Evolutionary conservation across 1,140 invertebrate species (phyloP).

Genomic region (Conus ventricosus): DNA sequence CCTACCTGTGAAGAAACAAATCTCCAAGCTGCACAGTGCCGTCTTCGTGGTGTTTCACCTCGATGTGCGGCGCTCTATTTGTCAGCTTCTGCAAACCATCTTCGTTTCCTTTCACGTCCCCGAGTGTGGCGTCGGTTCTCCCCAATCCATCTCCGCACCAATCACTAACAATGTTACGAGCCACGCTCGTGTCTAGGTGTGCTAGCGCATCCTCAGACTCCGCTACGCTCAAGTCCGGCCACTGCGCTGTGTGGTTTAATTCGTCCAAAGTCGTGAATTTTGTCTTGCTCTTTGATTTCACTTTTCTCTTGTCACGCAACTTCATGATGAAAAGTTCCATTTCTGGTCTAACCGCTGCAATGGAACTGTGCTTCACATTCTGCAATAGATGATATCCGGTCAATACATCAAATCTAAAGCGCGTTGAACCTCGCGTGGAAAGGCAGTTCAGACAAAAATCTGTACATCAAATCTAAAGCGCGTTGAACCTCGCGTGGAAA

Average conservation of each 20-base stretch:
- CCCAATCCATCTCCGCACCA: neutral
- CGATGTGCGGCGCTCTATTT: neutral
- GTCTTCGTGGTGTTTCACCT: conserved; percentile 16
- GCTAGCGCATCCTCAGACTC: neutral
- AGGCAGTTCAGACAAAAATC: neutral
- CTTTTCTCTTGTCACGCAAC: conserved; percentile 14
- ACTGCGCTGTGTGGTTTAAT: no score
- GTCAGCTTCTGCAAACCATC: neutral
- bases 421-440: neutral
- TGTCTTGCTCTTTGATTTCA: neutral
- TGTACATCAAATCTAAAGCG: neutral
- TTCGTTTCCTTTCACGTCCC: neutral
- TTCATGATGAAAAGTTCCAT: conserved; percentile 4
- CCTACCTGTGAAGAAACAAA: conserved; percentile 25
- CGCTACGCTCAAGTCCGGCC: neutral
- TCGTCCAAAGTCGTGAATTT: neutral
- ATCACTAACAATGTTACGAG: neutral
- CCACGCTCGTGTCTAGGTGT: neutral
- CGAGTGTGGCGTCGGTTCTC: neutral
- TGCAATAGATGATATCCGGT: neutral
- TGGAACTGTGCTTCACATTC: no score
- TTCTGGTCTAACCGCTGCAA: neutral
- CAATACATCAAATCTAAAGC: neutral
- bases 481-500: neutral
- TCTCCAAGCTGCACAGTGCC: conserved; percentile 14